Base-by-base conservation (phyloP, 2,113 vertebrate species). In the Eptesicus fuscus region DNA sequence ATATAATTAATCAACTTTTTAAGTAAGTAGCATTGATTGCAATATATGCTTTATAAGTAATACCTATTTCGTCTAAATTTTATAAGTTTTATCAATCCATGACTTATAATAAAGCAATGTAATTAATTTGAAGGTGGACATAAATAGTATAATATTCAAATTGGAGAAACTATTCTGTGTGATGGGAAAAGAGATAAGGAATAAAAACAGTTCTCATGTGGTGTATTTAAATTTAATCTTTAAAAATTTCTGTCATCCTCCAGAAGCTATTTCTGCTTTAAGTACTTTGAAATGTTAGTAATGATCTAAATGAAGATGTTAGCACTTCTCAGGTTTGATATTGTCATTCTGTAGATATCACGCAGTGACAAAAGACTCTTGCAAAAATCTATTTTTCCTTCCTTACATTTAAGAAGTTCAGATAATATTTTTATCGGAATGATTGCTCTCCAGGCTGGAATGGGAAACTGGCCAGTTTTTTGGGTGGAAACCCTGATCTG, bases 181-280 rank as follows among this genome's bases (percentile, higher is more conserved):
- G 40, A 71, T 59, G 23, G 42, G n/a, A 80, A 77, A 88, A 91
- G 51, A 74, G 69, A 73, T 67, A 90, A 56, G n/a, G 94, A 95
- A 93, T 85, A 88, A 88, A 77, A 97, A 53, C 20, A 90, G 7
- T 63, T 95, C 30, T 85, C 32, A 40, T 80, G 67, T 95, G 59
- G 37, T 84, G 56, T 95, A 95, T 93, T 77, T 97, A 85, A 96
- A 90, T 96, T 90, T 93, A 71, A 23, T 95, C 93, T 96, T 96
- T 42, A 84, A 95, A 94, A 90, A 83, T 77, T 74, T 73, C 47
- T 87, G 82, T 82, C 71, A 85, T 70, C 74, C 32, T 88, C 28
- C 47, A 90, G 73, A 90, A 95, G 59, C 92, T 82, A 69, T 96
- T 97, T 97, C 69, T 93, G 67, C 94, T 97, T 63, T 88, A 88